Percentiles rank a stretch among this genome's conserved stretches.
Evolutionary conservation across 2,888 invertebrate species (phyloP).

Genomic region (Plutella xylostella): DNA sequence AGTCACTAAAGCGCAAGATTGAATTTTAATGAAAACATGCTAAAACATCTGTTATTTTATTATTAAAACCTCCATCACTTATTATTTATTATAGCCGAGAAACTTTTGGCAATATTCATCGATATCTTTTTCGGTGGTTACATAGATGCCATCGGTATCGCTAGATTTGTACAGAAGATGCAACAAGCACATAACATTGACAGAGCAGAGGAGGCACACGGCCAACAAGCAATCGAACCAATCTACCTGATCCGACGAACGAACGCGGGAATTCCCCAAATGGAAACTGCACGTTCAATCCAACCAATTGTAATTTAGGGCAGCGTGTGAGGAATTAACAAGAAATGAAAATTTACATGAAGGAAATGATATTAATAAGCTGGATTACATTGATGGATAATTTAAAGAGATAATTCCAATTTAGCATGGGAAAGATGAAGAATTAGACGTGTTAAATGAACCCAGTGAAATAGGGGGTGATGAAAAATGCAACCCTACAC

Average conservation of each 20-base stretch:
- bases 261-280: slow-evolving; percentile 72
- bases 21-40: too few relatives aligned
- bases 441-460: slow-evolving; percentile 36
- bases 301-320: slow-evolving; percentile 44
- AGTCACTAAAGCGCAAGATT: too few relatives aligned
- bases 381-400: slow-evolving; percentile 10
- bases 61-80: too few relatives aligned
- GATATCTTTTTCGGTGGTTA: slow-evolving; percentile 42
- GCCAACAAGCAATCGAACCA: slow-evolving; percentile 79
- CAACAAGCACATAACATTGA: slow-evolving; percentile 74
- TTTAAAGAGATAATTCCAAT: too few relatives aligned
- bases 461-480: slow-evolving; percentile 57
- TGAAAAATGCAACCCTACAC: slow-evolving; percentile 48
- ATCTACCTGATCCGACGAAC: slow-evolving; percentile 84
- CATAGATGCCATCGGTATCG: slow-evolving; percentile 21
- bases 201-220: slow-evolving; percentile 74
- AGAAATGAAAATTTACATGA: slow-evolving; percentile 22
- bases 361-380: slow-evolving; percentile 14
- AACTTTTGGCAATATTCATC: slow-evolving; percentile 47
- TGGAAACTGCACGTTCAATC: slow-evolving; percentile 57
- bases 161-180: slow-evolving; percentile 65
- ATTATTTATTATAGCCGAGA: slow-evolving; percentile 29
- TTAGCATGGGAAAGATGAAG: too few relatives aligned
- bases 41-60: too few relatives aligned
- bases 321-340: slow-evolving; percentile 64